These are phyloP conservation scores for Periparus ater DNA, from an alignment of 2,797 vertebrate genomes.

Conservation along the genomic window DNA sequence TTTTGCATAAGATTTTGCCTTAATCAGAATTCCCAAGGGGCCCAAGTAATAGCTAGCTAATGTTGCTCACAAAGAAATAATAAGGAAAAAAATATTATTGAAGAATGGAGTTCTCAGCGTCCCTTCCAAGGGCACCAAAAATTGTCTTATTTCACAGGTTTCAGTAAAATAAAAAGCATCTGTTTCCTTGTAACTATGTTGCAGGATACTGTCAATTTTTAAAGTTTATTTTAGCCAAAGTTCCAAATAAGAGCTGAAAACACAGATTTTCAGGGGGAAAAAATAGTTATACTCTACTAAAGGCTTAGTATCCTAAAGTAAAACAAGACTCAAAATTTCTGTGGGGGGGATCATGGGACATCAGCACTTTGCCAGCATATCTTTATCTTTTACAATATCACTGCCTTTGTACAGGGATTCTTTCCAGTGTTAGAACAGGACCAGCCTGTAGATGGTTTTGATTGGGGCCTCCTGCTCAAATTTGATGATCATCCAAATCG, in stretches of 20 bases:
- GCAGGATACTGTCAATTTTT: not conserved
- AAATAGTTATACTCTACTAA: not conserved
- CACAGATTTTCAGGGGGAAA: not conserved
- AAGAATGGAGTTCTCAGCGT: not conserved
- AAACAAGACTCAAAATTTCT: not conserved
- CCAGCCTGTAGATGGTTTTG: not conserved
- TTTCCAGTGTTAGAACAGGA: not conserved
- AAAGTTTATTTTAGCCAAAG: not conserved
- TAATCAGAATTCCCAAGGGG: slow-evolving; percentile 1
- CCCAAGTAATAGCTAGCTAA: not conserved
- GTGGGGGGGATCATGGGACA: not conserved
- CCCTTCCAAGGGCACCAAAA: not conserved
- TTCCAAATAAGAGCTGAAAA: not conserved
- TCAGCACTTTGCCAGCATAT: not conserved
- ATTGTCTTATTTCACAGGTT: not conserved
- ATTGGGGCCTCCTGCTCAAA: not conserved
- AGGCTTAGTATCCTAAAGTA: not conserved
- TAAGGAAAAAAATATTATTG: not conserved
- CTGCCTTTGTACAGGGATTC: not conserved
- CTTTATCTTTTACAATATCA: not conserved
- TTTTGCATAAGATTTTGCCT: slow-evolving; percentile 38
- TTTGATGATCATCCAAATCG: not conserved
- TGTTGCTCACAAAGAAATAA: not conserved
- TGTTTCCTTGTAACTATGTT: not conserved
- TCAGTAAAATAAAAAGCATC: not conserved